Conservation (phyloP, 2,113 vertebrate species). For the Pseudorasbora parva region DNA sequence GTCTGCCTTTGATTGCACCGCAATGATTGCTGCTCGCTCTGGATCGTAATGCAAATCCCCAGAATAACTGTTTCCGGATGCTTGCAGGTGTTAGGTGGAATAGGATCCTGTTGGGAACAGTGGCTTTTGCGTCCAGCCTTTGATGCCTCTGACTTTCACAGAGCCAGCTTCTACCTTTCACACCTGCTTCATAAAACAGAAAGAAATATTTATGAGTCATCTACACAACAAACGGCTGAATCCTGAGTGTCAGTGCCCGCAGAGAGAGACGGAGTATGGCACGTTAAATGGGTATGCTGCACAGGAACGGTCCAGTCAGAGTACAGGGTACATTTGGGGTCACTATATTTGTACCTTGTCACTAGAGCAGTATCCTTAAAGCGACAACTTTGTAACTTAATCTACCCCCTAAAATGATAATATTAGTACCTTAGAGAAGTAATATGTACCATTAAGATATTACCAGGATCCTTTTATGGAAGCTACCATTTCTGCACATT, state of each 20-base stretch:
- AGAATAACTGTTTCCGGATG: constrained; percentile 67
- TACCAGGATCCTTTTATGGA: background rate
- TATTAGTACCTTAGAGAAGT: background rate
- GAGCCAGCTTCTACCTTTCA: constrained; percentile 56
- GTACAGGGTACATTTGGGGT: background rate
- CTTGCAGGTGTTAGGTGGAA: constrained; percentile 49
- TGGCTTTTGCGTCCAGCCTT: constrained; percentile 54
- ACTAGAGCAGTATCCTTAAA: background rate
- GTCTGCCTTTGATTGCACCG: constrained; percentile 79
- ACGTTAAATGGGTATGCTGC: background rate
- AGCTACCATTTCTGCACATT: background rate
- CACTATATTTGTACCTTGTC: too few species aligned
- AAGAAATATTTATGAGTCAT: constrained; percentile 76
- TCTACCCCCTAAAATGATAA: background rate
- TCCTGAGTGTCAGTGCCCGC: constrained; percentile 57
- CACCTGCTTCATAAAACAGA: constrained; percentile 67
- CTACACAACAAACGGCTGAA: constrained; percentile 67
- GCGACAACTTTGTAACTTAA: background rate
- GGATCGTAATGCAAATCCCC: constrained; percentile 83
- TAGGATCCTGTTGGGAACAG: constrained; percentile 46
- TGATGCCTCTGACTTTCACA: constrained; percentile 70
- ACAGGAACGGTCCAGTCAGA: background rate
- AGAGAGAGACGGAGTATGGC: background rate
- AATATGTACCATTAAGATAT: background rate
- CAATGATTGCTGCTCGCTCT: constrained; percentile 77